phyloP scores from a whole-genome alignment of 2,888 invertebrate genomes.

The Halictus ligatus region DNA sequence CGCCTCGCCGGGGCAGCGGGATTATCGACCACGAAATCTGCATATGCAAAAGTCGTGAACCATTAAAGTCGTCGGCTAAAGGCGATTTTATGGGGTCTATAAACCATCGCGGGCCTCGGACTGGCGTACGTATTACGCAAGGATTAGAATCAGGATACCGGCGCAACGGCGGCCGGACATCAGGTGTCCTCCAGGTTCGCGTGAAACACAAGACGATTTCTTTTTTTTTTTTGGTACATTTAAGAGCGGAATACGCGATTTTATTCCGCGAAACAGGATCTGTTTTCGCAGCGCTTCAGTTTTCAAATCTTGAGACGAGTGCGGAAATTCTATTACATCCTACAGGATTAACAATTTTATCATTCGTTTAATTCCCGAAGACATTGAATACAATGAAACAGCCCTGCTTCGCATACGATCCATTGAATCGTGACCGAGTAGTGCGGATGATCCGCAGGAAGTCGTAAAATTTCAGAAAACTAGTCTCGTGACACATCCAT shows the following conservation, averaged over 20 bases:
- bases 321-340: no score
- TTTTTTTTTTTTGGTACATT: neutral
- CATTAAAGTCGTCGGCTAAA: constrained; percentile 78
- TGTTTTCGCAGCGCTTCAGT: neutral
- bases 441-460: no score
- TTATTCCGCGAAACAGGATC: neutral
- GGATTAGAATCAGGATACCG: constrained; percentile 64
- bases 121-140: constrained; percentile 73
- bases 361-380: no score
- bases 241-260: constrained; percentile 11
- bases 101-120: constrained; percentile 67
- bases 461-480: no score
- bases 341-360: no score
- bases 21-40: constrained; percentile 81
- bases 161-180: constrained; percentile 13
- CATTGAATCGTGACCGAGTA: no score
- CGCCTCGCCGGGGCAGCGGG: constrained; percentile 68
- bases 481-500: neutral
- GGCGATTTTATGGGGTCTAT: constrained; percentile 75
- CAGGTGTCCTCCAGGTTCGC: constrained; percentile 58
- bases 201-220: constrained; percentile 19
- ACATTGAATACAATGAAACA: no score
- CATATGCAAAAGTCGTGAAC: constrained; percentile 81
- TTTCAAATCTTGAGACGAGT: neutral
- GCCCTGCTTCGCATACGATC: no score